Conservation (phyloP, 1,140 invertebrate genomes). For the Trichoplusia ni region DNA sequence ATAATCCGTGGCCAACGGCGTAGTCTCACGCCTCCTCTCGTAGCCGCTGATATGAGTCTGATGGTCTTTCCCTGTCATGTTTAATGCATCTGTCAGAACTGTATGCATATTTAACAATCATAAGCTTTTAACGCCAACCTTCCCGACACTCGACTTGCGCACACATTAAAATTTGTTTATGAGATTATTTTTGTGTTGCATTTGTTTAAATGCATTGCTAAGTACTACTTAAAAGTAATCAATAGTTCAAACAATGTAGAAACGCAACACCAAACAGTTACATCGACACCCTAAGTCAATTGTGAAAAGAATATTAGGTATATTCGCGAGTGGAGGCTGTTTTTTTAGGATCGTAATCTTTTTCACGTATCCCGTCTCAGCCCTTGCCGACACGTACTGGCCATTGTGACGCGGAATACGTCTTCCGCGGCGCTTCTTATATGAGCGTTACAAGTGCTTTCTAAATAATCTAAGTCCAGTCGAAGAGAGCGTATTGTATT, state of each 20-base stretch:
- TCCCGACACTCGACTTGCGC: conserved; percentile 17
- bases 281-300: conserved; percentile 49
- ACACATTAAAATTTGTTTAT: not conserved
- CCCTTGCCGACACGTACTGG: conserved; percentile 73
- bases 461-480: conserved; percentile 83
- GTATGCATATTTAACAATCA: conserved; percentile 62
- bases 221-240: conserved; percentile 10
- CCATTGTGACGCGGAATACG: conserved; percentile 80
- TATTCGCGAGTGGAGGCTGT: conserved; percentile 72
- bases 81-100: conserved; percentile 72
- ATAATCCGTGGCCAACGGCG: conserved; percentile 72
- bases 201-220: no score
- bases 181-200: no score
- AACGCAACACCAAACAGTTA: conserved; percentile 40
- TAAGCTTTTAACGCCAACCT: conserved; percentile 40
- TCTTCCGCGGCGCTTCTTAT: conserved; percentile 81
- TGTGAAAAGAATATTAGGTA: conserved; percentile 66
- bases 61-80: conserved; percentile 77
- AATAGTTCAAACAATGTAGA: conserved; percentile 17
- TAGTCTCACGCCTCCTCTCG: conserved; percentile 63
- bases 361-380: conserved; percentile 69
- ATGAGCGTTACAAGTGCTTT: conserved; percentile 83
- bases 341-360: conserved; percentile 81
- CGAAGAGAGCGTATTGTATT: conserved; percentile 82
- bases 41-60: conserved; percentile 64